These are phyloP conservation scores for Mechanitis mazaeus DNA, from an alignment of 2,888 invertebrate species.

Conservation along the genomic window DNA sequence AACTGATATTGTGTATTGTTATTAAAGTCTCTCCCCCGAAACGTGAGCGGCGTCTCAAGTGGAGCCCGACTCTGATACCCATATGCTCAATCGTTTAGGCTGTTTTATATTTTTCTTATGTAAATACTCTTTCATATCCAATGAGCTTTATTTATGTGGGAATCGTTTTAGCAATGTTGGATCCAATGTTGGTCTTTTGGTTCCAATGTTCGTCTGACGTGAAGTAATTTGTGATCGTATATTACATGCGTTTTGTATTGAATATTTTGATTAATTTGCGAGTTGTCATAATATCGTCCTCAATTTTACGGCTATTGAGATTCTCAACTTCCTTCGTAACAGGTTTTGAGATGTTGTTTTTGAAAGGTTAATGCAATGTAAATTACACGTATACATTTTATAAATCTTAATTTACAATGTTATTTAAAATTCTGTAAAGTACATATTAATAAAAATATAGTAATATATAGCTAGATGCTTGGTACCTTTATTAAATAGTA, in stretches of 20 bases:
- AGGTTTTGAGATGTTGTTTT: no score
- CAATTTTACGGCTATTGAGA: background rate
- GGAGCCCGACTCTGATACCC: constrained; percentile 51
- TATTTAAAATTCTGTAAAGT: no score
- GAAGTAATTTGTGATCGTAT: constrained; percentile 60
- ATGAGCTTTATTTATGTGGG: constrained; percentile 78
- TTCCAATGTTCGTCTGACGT: constrained; percentile 63
- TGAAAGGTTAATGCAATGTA: no score
- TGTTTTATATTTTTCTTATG: constrained; percentile 77
- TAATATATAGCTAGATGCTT: no score
- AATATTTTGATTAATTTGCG: background rate
- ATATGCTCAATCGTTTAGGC: constrained; percentile 74
- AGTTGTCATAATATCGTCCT: background rate
- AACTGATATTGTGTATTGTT: constrained; percentile 77
- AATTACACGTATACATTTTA: no score
- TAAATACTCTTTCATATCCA: constrained; percentile 76
- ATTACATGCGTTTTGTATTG: constrained; percentile 15
- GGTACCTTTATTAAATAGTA: no score
- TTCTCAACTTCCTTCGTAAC: background rate
- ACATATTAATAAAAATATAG: no score
- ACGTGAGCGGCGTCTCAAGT: constrained; percentile 63
- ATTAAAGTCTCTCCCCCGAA: constrained; percentile 66
- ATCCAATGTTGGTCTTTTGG: constrained; percentile 44
- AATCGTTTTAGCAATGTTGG: constrained; percentile 76
- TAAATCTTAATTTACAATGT: no score